Evolutionary conservation across 2,888 invertebrate genomes (phyloP).

Genomic region (Thysanoteuthis rhombus): DNA sequence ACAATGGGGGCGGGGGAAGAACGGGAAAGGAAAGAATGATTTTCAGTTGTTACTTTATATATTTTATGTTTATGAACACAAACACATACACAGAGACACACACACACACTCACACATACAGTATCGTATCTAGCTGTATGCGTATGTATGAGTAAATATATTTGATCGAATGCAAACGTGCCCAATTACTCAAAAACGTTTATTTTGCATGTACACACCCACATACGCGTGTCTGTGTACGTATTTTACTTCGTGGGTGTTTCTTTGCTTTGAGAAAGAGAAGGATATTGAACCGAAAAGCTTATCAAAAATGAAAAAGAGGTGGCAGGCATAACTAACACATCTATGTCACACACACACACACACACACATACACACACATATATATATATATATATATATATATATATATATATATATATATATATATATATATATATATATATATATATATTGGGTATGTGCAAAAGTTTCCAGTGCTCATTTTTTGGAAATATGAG

Average conservation of each 20-base stretch:
- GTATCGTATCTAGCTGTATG: background rate
- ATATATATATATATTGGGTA: too few species aligned
- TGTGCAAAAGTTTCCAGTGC: too few species aligned
- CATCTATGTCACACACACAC: background rate
- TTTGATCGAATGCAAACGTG: background rate
- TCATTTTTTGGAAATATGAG: too few species aligned
- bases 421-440: too few species aligned
- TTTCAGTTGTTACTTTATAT: background rate
- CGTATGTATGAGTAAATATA: background rate
- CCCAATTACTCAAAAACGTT: background rate
- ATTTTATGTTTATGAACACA: background rate
- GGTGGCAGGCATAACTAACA: too few species aligned
- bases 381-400: background rate
- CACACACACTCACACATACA: background rate
- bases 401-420: too few species aligned
- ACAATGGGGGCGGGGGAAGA: background rate
- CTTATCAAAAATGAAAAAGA: too few species aligned
- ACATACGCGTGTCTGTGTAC: background rate
- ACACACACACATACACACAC: too few species aligned
- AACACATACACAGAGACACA: background rate
- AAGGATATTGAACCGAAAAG: too few species aligned
- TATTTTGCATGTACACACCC: background rate
- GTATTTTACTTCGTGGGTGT: too few species aligned
- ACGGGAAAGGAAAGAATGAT: background rate
- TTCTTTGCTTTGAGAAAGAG: too few species aligned